Evolutionary conservation across 2,113 vertebrate species (phyloP).

Genomic region (Myiozetetes cayanensis): DNA sequence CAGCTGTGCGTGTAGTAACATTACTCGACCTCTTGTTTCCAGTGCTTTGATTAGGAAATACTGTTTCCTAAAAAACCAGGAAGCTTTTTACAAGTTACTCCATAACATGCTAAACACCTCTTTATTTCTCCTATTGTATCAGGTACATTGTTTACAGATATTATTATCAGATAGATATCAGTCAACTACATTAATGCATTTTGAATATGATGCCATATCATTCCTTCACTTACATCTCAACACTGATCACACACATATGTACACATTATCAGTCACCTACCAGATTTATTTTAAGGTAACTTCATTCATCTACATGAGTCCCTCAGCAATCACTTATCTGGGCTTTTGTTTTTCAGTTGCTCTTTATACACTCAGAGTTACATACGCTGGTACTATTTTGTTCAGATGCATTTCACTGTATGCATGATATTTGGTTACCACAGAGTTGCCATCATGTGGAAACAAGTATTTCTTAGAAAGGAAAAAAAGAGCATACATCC

Average conservation of each 20-base stretch:
- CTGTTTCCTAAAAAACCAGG: neutral
- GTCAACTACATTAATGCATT: neutral
- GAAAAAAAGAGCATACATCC: neutral
- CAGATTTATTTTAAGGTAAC: neutral
- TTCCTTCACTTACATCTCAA: neutral
- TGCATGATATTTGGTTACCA: neutral
- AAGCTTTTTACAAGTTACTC: neutral
- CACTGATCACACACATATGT: neutral
- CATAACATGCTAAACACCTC: neutral
- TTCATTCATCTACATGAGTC: neutral
- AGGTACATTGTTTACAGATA: neutral
- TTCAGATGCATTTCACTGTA: neutral
- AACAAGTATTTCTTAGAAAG: neutral
- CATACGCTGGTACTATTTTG: neutral
- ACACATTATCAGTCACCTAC: neutral
- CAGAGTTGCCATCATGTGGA: neutral
- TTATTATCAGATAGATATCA: neutral
- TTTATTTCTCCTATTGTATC: neutral
- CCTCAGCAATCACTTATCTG: neutral
- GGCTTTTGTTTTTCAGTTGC: neutral
- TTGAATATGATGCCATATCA: neutral
- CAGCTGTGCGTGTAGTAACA: neutral
- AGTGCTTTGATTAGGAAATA: neutral
- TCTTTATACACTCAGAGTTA: neutral
- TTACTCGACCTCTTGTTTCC: neutral